Conservation (phyloP, 2,113 vertebrate species). For the Bolborhynchus lineola region DNA sequence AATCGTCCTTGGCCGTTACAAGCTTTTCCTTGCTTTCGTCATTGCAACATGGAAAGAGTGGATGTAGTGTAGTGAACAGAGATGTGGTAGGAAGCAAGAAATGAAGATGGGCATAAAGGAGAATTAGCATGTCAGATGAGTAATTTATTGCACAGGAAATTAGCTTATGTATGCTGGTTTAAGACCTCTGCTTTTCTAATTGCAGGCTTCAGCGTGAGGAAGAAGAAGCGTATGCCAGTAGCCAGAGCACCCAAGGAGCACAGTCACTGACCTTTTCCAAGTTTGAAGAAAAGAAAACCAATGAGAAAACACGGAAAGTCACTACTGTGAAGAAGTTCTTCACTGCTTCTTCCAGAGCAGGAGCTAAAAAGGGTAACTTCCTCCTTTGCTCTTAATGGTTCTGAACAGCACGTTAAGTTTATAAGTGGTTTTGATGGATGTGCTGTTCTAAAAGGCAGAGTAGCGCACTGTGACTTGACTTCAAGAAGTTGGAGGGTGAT, state of each 20-base stretch:
- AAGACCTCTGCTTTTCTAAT: not conserved
- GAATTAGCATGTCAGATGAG: not conserved
- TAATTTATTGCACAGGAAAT: not conserved
- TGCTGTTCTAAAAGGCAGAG: not conserved
- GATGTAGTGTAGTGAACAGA: not conserved
- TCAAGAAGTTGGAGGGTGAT: not conserved
- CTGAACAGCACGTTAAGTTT: not conserved
- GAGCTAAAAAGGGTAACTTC: conserved; percentile 89
- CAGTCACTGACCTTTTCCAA: conserved; percentile 91
- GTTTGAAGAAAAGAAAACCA: conserved; percentile 98
- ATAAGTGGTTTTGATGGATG: not conserved
- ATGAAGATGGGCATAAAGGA: not conserved
- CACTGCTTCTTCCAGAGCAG: conserved; percentile 88
- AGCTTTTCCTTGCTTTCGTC: not conserved
- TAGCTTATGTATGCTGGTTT: not conserved
- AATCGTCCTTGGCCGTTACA: not conserved
- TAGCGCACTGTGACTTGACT: not conserved
- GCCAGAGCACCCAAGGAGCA: conserved; percentile 81
- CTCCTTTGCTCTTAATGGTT: not conserved
- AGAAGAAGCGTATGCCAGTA: conserved; percentile 93
- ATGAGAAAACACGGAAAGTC: conserved; percentile 94
- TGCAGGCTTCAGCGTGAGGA: conserved; percentile 92
- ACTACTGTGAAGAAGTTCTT: conserved; percentile 99
- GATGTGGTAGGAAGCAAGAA: not conserved
- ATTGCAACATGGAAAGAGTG: not conserved